These are phyloP conservation scores for Mizuhopecten yessoensis DNA, from an alignment of 1,140 invertebrate genomes.

Conservation along the genomic window DNA sequence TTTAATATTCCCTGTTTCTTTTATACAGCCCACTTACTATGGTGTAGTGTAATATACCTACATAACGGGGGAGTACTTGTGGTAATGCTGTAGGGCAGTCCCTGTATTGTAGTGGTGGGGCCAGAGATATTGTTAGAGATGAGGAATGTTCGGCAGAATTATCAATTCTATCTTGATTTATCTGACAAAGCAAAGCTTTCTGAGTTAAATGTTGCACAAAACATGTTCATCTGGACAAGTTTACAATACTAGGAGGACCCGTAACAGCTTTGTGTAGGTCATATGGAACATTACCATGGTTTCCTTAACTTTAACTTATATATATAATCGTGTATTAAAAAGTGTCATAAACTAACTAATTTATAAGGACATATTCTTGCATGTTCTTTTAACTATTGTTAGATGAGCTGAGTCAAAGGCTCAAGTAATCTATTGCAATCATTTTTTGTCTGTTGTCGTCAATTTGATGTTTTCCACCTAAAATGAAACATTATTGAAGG, in stretches of 20 bases:
- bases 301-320: too few species aligned
- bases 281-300: constrained; percentile 20
- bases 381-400: too few species aligned
- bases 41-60: background rate
- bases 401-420: too few species aligned
- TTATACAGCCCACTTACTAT: constrained; percentile 17
- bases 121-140: background rate
- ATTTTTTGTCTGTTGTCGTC: background rate
- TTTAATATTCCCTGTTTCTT: background rate
- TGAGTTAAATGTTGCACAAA: background rate
- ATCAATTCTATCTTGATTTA: background rate
- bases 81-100: background rate
- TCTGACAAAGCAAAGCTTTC: background rate
- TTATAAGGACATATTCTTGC: too few species aligned
- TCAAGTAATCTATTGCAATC: background rate
- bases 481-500: too few species aligned
- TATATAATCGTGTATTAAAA: too few species aligned
- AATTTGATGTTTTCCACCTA: background rate
- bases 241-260: background rate
- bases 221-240: background rate
- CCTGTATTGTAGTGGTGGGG: background rate
- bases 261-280: background rate
- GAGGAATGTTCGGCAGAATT: too few species aligned
- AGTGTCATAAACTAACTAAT: too few species aligned
- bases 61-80: background rate